Base-by-base conservation (phyloP, 2,888 invertebrate species). In the Tuberolachnus salignus region DNA sequence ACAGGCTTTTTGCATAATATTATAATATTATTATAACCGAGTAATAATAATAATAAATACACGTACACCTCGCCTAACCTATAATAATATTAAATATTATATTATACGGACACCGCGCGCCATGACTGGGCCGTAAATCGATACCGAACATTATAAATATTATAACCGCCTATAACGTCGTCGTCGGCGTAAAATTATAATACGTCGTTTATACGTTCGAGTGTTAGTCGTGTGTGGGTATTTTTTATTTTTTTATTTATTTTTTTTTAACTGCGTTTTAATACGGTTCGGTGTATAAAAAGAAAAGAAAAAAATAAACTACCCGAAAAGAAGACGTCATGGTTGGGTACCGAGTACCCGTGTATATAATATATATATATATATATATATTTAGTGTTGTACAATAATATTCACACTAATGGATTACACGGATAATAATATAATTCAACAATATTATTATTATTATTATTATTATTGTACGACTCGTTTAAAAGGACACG, bases 1-100 rank as follows among this genome's bases (percentile, higher is more conserved):
- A 75, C 75, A 75, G 75, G 75, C 75, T 75, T 75, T 75, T 75
- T 75, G 75, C 75, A 75, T 75, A 64, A n/a, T 19, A 72, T 75
- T 66, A 75, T 23, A 51, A 26, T n/a, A n/a, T n/a, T n/a, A n/a
- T n/a, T n/a, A n/a, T n/a, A n/a, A n/a, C n/a, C n/a, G n/a, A n/a
- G n/a, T n/a, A n/a, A n/a, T n/a, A n/a, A n/a, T n/a, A n/a, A n/a
- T n/a, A n/a, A n/a, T n/a, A n/a, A n/a, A n/a, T n/a, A n/a, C n/a
- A 26, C 26, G 1, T 14, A 26, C 8, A 59, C 26, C 14, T 13
- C 10, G 51, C 34, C 19, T 55, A 42, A 53, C 13, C 8, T n/a
- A 3, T 34, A 46, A 19, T 42, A 46, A 23, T 69, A 42, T 55
- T 16, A 44, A 19, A 19, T 63, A 44, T 44, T 11, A 64, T 46